Evolutionary conservation across 2,888 invertebrate species (phyloP).

Genomic region (Ophonus ardosiacus): DNA sequence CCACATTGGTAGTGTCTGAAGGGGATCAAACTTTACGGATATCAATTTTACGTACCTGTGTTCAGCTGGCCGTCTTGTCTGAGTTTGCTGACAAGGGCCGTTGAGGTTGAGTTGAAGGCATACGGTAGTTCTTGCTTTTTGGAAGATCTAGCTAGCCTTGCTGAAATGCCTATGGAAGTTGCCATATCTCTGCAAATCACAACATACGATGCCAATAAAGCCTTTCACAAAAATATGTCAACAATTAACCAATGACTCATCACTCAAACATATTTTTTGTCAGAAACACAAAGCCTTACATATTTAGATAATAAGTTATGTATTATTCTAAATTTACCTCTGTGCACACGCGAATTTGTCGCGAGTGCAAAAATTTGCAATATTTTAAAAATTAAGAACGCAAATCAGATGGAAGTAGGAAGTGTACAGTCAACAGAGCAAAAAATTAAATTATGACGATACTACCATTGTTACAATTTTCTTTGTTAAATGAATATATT

Average conservation of each 20-base stretch:
- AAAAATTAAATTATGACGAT: constrained; percentile 33
- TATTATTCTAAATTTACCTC: constrained; percentile 56
- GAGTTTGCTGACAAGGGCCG: constrained; percentile 74
- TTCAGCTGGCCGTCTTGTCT: constrained; percentile 74
- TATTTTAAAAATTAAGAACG: constrained; percentile 62
- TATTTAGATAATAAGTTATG: constrained; percentile 18
- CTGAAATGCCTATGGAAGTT: constrained; percentile 74
- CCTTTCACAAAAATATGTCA: constrained; percentile 68
- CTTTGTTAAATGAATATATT: neutral
- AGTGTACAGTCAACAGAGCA: constrained; percentile 61
- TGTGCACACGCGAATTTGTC: constrained; percentile 58
- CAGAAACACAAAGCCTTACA: constrained; percentile 29
- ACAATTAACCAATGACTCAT: constrained; percentile 64
- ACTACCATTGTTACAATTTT: neutral
- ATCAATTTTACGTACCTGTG: constrained; percentile 70
- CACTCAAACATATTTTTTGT: constrained; percentile 49
- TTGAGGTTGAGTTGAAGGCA: constrained; percentile 73
- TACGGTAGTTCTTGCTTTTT: constrained; percentile 72
- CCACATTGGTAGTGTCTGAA: neutral
- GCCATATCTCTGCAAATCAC: constrained; percentile 63
- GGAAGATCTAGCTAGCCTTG: constrained; percentile 74
- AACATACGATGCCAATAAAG: constrained; percentile 54
- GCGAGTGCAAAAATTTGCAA: constrained; percentile 55
- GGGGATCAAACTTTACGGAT: neutral
- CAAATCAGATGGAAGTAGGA: constrained; percentile 63